Conservation (phyloP, 2,113 vertebrate genomes). For the Mormyrus lacerda region DNA sequence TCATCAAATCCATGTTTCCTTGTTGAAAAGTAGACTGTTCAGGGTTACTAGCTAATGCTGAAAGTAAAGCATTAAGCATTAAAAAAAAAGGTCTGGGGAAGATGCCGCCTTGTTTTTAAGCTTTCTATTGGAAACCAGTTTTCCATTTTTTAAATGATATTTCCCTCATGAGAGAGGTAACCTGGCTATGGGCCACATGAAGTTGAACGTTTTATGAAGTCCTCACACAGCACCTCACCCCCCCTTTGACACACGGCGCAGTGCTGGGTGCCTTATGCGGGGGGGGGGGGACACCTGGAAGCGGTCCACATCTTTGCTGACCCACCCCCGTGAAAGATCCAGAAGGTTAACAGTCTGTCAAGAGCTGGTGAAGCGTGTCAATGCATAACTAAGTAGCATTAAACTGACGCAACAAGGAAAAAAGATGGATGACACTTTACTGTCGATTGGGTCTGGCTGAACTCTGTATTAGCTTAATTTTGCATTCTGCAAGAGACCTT, state of each 20-base stretch:
- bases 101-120: not conserved
- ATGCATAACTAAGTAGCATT: not conserved
- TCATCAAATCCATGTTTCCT: not conserved
- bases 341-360: conserved; percentile 17
- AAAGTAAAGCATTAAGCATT: not conserved
- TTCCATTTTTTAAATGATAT: not conserved
- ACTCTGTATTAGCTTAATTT: not conserved
- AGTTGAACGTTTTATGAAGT: not conserved
- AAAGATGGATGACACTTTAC: not conserved
- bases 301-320: conserved; percentile 24
- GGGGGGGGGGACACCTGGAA: not conserved
- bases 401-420: not conserved
- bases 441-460: not conserved
- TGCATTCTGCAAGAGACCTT: not conserved
- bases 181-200: not conserved
- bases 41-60: not conserved
- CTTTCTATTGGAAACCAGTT: not conserved
- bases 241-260: not conserved
- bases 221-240: not conserved
- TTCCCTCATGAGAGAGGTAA: not conserved
- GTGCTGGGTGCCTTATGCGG: not conserved
- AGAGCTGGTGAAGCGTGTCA: conserved; percentile 9
- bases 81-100: not conserved
- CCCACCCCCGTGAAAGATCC: conserved; percentile 5
- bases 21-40: not conserved